Base-by-base conservation (phyloP, 2,888 invertebrate genomes). In the Eupithecia abbreviata region DNA sequence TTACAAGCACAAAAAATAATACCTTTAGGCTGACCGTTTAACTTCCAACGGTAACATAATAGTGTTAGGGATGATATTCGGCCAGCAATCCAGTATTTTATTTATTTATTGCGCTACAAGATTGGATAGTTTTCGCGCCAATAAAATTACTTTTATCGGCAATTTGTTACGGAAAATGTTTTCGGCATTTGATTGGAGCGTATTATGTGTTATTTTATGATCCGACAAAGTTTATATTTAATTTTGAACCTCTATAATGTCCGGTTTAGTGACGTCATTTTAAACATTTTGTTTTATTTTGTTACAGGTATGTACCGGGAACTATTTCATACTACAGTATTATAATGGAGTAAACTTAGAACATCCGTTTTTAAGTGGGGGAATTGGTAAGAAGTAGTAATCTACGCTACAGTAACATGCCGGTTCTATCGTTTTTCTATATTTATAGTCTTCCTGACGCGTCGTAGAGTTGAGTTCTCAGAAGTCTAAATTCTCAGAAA, bases 121-220 rank as follows among this genome's bases (percentile, higher is more conserved):
- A 80, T 80, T 77, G 81, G 82, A 83, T 85, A 84, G 86, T 85
- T 82, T 81, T 82, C 81, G 73, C 75, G 74, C 75, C 82, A 81
- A 81, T 86, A 86, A 84, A 85, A 84, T 80, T 83, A 81, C 79
- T 85, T 84, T 86, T 85, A 86, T 85, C 77, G 81, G 78, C 79
- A 70, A 72, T 81, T 78, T 77, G 79, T 82, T 79, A 79, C 74
- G 72, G 76, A 74, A 75, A 77, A 68, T 71, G 69, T 76, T 78
- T 76, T 30, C 18, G 75, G 65, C 62, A 67, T 76, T 72, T 78
- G 78, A 78, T 78, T 78, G 76, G 69, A 72, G 69, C 42, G 42
- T 58, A 73, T 70, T 72, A 78, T 73, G 75, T 67, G 15, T 67
- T 71, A 51, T 72, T 76, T 76, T 76, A 76, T 78, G 69, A 55